These are phyloP conservation scores for Ellobius talpinus DNA, from an alignment of 2,113 vertebrate species.

Conservation along the genomic window DNA sequence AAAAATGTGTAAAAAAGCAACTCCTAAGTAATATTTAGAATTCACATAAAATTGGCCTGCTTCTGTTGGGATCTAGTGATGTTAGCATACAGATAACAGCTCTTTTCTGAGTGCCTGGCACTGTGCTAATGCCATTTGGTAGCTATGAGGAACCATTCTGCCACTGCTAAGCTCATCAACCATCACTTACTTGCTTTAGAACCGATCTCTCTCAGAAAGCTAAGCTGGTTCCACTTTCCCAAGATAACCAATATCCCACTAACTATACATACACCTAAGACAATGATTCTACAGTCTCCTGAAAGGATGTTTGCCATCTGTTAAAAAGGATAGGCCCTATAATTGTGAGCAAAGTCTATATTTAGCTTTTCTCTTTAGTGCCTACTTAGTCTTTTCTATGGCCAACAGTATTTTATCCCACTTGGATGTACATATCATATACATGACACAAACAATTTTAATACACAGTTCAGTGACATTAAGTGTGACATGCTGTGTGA, in stretches of 20 bases:
- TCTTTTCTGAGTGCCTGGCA: slow-evolving; percentile 1
- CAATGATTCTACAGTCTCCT: neutral
- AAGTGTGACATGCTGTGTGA: neutral
- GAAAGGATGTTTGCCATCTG: slow-evolving; percentile 51
- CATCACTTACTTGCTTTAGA: neutral
- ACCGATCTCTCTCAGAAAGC: slow-evolving; percentile 20
- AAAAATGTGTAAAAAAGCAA: slow-evolving; percentile 10
- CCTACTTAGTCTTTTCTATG: slow-evolving; percentile 47
- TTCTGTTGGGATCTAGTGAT: neutral
- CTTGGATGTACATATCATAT: neutral
- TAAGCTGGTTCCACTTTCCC: slow-evolving; percentile 10
- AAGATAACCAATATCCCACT: slow-evolving; percentile 17
- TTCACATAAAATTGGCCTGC: neutral
- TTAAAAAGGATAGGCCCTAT: slow-evolving; percentile 51
- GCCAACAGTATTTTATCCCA: neutral
- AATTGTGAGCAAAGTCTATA: slow-evolving; percentile 25
- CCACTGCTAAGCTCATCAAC: neutral
- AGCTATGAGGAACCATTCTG: neutral
- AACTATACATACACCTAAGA: slow-evolving; percentile 46
- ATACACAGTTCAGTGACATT: neutral
- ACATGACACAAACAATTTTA: neutral
- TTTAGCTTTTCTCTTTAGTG: slow-evolving; percentile 33
- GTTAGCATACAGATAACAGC: neutral
- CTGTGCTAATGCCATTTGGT: neutral
- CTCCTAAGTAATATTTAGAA: neutral